Base-by-base conservation (phyloP, 1,140 invertebrate species). In the Dendroctonus ponderosae region DNA sequence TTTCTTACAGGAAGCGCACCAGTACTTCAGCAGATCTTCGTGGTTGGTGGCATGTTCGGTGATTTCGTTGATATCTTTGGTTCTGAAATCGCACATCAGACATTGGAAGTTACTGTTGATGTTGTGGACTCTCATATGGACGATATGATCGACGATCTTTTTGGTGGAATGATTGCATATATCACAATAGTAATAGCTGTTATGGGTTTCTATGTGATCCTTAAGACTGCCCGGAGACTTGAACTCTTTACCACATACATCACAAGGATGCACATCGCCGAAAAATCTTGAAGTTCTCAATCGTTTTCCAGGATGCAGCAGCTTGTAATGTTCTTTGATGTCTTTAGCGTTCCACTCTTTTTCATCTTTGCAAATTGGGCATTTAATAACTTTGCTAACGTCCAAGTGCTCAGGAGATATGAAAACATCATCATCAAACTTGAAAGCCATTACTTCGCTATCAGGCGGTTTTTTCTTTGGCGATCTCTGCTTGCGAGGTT, bases 221-320 rank as follows among this genome's bases (percentile, higher is more conserved):
- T 65, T 72, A 51, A 77, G 65, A 12, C 68, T 71, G n/a, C 57
- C 62, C 5, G 54, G 12, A 12, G 68, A 67, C 46, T 69, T 67
- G 72, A 86, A 87, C 0, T 83, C 83, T 72, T 89, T 85, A 7
- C 81, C 79, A 75, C 90, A 92, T 48, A 84, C 82, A 58, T 81
- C 80, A 74, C 89, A 91, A 69, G 84, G 83, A 76, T 89, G 91
- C 0, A 89, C 88, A 15, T 73, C 72, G n/a, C 66, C 66, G 39
- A 70, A 70, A 42, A 73, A 69, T 7, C 62, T 65, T 6, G 65
- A 70, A 5, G 66, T 65, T 3, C 72, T n/a, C 38, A 73, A 62
- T 39, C 72, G 53, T 46, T 73, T 73, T 5, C 70, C 70, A 7
- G 69, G 71, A 60, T 73, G 72, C 6, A 57, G 42, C 6, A 63